These are phyloP conservation scores for Mustela lutreola DNA, from an alignment of 2,113 vertebrate species.

Conservation along the genomic window DNA sequence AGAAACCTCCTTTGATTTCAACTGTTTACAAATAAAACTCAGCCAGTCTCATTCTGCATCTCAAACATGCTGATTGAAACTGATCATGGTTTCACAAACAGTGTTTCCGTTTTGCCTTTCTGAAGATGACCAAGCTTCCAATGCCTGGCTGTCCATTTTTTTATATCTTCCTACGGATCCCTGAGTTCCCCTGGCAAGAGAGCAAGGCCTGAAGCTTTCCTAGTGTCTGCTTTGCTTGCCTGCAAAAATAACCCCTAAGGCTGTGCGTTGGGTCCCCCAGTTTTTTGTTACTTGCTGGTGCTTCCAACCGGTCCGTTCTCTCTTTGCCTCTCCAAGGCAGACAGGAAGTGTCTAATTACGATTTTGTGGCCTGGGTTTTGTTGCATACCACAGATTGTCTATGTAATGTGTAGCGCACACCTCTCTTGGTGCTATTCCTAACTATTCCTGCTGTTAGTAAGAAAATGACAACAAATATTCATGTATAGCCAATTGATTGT, in stretches of 20 bases:
- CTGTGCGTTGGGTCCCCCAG: constrained; percentile 74
- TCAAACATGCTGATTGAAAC: not conserved
- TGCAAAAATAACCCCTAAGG: constrained; percentile 22
- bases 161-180: constrained; percentile 24
- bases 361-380: constrained; percentile 95
- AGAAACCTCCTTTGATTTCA: constrained; percentile 67
- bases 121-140: constrained; percentile 71
- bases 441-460: constrained; percentile 88
- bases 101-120: constrained; percentile 69
- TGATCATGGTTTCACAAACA: constrained; percentile 39
- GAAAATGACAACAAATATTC: constrained; percentile 87
- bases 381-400: constrained; percentile 88
- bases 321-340: constrained; percentile 82
- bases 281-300: not conserved
- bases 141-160: constrained; percentile 67
- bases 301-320: constrained; percentile 10
- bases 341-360: constrained; percentile 88
- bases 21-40: constrained; percentile 71
- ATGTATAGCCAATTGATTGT: constrained; percentile 94
- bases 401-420: constrained; percentile 88
- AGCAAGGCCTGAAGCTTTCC: constrained; percentile 73
- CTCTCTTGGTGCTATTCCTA: constrained; percentile 90
- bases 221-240: constrained; percentile 74
- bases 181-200: constrained; percentile 74
- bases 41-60: not conserved